These are phyloP conservation scores for Dermatophagoides farinae DNA, from an alignment of 1,140 invertebrate genomes.

Conservation along the genomic window DNA sequence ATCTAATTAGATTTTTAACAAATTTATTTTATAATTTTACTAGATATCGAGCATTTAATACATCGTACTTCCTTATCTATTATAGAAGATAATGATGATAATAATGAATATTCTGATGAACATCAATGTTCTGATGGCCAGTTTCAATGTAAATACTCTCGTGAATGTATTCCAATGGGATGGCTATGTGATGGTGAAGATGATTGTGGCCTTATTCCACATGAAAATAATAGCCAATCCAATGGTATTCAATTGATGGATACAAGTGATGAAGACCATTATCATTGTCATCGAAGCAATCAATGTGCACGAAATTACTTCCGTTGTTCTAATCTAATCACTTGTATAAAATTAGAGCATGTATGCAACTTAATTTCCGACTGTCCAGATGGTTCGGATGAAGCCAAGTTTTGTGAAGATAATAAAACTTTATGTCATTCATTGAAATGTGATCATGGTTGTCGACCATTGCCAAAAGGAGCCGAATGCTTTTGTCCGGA, in stretches of 20 bases:
- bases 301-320: slow-evolving; percentile 44
- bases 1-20: no score
- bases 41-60: no score
- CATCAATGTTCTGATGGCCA: slow-evolving; percentile 55
- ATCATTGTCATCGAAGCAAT: slow-evolving; percentile 46
- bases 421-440: slow-evolving; percentile 27
- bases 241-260: neutral
- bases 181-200: slow-evolving; percentile 56
- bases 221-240: slow-evolving; percentile 60
- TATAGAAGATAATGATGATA: no score
- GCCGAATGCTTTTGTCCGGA: slow-evolving; percentile 47
- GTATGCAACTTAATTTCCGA: slow-evolving; percentile 28
- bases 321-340: slow-evolving; percentile 33
- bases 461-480: slow-evolving; percentile 41
- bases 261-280: slow-evolving; percentile 42
- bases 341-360: slow-evolving; percentile 28
- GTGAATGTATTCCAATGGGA: slow-evolving; percentile 46
- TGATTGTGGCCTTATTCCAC: slow-evolving; percentile 72
- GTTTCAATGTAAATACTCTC: slow-evolving; percentile 79
- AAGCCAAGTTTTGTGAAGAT: slow-evolving; percentile 24
- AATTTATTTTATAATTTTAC: no score
- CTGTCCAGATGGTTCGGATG: slow-evolving; percentile 30
- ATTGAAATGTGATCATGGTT: slow-evolving; percentile 41
- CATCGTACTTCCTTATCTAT: no score
- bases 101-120: no score